Base-by-base conservation (phyloP, 2,113 vertebrate genomes). In the Tachysurus vachellii region DNA sequence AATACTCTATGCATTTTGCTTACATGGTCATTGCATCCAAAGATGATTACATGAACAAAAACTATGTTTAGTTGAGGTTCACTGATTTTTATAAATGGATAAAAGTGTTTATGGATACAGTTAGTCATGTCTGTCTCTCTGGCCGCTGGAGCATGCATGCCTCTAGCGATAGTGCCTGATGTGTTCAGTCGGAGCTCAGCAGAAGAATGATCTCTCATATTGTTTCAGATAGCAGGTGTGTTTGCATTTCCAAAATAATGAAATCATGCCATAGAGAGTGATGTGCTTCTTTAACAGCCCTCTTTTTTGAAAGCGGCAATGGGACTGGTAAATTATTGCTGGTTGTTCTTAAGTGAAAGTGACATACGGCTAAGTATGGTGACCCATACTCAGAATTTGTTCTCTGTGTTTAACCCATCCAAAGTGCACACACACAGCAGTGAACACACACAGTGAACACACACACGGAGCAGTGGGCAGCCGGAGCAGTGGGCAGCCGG, bases 21-120 rank as follows among this genome's bases (percentile, higher is more conserved):
- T 50, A 59, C 53, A 57, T 42, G 19, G 53, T 16, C 19, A 44
- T n/a, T 73, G 12, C 3, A 44, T 61, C n/a, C 23, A 4, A 3
- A 19, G 47, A 54, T 68, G n/a, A 54, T 31, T 83, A 68, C 9
- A 54, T 5, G 16, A 75, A 31, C 5, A 54, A 79, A 54, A 79
- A 53, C 57, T 61, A 75, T 77, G 71, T 85, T 77, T 85, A 64
- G 26, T 17, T 53, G 73, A 62, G 71, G 42, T 14, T 28, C 42
- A 26, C 42, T 76, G 71, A 76, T 28, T 77, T 76, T 76, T 53
- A 28, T 23, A 85, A 85, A 77, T 36, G 57, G 84, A 64, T 85
- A 53, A 77, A 17, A 26, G 23, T 61, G 73, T 85, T 85, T 85
- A 57, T 77, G 54, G 71, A 77, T 75, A 47, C 83, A 11, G 83